A percentile compares a stretch with the other conserved stretches of the same genome.
These are phyloP conservation scores for Oncorhynchus tshawytscha DNA, from an alignment of 2,113 vertebrate species.

Conservation along the genomic window DNA sequence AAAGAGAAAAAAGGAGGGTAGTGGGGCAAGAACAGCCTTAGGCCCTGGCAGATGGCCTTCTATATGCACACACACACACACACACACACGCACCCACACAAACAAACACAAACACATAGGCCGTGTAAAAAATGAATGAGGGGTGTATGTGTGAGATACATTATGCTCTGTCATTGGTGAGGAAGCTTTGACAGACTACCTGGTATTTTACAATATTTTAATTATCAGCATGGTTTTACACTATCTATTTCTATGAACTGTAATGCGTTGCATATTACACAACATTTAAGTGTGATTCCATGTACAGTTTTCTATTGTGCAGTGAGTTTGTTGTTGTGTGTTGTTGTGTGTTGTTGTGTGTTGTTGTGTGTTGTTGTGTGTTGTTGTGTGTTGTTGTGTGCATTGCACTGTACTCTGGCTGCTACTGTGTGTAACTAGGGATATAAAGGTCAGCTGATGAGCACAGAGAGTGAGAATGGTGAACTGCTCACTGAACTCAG, in stretches of 20 bases:
- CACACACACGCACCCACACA: background rate
- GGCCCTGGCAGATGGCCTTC: constrained; percentile 74
- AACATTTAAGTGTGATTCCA: background rate
- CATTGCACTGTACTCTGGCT: no score
- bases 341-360: no score
- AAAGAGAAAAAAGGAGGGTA: constrained; percentile 58
- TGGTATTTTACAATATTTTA: background rate
- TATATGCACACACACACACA: constrained; percentile 63
- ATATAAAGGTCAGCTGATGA: constrained; percentile 62
- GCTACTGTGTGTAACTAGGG: constrained; percentile 46
- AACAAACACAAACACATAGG: background rate
- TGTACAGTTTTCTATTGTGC: background rate
- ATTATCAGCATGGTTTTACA: background rate
- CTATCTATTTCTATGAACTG: background rate
- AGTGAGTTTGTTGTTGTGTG: background rate
- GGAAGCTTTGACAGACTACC: background rate
- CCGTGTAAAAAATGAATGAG: background rate
- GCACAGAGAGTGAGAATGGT: no score
- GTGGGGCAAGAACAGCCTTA: constrained; percentile 75
- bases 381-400: no score
- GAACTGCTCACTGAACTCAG: constrained; percentile 46
- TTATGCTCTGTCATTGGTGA: background rate
- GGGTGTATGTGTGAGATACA: background rate
- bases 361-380: no score
- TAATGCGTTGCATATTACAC: background rate